Percentiles rank a stretch among this genome's conserved stretches.
Evolutionary conservation across 1,140 invertebrate species (phyloP).

Genomic region (Teleogryllus occipitalis): DNA sequence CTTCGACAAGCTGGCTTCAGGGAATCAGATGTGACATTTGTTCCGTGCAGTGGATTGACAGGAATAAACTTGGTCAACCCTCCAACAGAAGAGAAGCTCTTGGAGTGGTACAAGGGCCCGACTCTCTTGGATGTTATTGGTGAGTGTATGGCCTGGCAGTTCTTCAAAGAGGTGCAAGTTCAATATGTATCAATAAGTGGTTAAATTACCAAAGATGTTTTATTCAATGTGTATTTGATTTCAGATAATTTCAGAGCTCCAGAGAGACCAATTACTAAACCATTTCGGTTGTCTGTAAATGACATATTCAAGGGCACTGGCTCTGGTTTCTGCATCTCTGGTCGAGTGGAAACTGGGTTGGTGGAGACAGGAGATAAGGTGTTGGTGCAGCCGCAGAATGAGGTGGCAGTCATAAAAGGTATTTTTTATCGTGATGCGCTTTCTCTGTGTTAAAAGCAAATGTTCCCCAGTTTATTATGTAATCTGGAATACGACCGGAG

Average conservation of each 20-base stretch:
- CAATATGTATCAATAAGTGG: too few relatives aligned
- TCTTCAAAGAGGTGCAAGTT: too few relatives aligned
- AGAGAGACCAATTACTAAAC: constrained; percentile 74
- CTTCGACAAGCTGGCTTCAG: constrained; percentile 92
- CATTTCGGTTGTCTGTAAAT: constrained; percentile 83
- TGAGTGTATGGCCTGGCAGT: constrained; percentile 30
- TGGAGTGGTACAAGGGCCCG: constrained; percentile 79
- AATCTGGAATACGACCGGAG: too few relatives aligned
- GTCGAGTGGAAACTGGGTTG: constrained; percentile 84
- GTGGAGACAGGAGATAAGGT: constrained; percentile 80
- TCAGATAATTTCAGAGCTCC: constrained; percentile 74
- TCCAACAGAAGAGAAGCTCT: constrained; percentile 56
- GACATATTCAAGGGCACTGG: constrained; percentile 93
- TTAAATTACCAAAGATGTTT: too few relatives aligned
- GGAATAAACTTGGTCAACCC: constrained; percentile 82
- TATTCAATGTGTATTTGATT: constrained; percentile 12
- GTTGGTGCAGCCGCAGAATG: constrained; percentile 76
- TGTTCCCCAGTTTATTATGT: too few relatives aligned
- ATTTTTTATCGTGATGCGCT: constrained; percentile 29
- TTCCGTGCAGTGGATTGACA: constrained; percentile 91
- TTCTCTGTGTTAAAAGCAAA: too few relatives aligned
- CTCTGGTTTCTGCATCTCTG: constrained; percentile 78
- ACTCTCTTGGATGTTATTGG: constrained; percentile 74
- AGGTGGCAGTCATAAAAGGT: constrained; percentile 67
- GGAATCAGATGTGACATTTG: constrained; percentile 78